Conservation (phyloP, 2,888 invertebrate genomes). For the Synergus itoensis region DNA sequence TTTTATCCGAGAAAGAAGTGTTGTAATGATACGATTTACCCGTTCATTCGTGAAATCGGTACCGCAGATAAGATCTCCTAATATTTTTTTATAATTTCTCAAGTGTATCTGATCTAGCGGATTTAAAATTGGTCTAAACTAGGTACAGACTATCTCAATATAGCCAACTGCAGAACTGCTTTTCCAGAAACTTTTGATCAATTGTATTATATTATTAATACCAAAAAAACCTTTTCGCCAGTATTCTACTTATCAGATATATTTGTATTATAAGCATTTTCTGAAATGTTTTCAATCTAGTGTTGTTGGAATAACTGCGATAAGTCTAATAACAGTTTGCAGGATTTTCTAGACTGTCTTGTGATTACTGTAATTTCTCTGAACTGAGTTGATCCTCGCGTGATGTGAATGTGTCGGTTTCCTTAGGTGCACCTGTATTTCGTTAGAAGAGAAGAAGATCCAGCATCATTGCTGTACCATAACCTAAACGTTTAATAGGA, state of each 20-base stretch:
- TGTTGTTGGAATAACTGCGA: slow-evolving; percentile 48
- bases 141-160: slow-evolving; percentile 12
- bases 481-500: slow-evolving; percentile 46
- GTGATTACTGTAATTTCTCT: slow-evolving; percentile 54
- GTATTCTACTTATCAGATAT: slow-evolving; percentile 11
- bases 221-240: neutral
- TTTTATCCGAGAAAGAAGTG: neutral
- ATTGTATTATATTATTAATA: neutral
- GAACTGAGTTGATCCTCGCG: slow-evolving; percentile 43
- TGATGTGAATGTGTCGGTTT: slow-evolving; percentile 50
- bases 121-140: slow-evolving; percentile 25
- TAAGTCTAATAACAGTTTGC: slow-evolving; percentile 54
- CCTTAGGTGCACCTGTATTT: slow-evolving; percentile 41
- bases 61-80: neutral
- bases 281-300: slow-evolving; percentile 29
- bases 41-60: slow-evolving; percentile 25
- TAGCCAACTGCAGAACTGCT: neutral
- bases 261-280: slow-evolving; percentile 34
- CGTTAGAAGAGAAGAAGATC: slow-evolving; percentile 1
- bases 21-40: slow-evolving; percentile 19
- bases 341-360: slow-evolving; percentile 48
- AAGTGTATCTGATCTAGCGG: slow-evolving; percentile 20
- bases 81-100: slow-evolving; percentile 3
- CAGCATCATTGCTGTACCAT: slow-evolving; percentile 25
- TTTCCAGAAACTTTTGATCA: neutral